These are phyloP conservation scores for Didymodactylos carnosus DNA, from an alignment of 2,888 invertebrate species.

Conservation along the genomic window DNA sequence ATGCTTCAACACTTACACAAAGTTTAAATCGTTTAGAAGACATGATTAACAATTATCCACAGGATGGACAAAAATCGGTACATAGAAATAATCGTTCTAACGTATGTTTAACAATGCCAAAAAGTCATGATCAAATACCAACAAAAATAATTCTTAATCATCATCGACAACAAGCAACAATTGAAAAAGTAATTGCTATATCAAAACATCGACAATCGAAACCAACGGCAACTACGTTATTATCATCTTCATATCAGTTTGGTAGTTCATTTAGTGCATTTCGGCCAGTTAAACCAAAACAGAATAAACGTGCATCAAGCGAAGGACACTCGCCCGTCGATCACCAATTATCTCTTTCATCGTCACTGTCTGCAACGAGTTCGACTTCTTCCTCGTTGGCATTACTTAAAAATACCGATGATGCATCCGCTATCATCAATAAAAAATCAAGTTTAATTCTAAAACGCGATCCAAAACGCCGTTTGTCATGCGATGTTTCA, in stretches of 20 bases:
- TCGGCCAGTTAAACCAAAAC: background rate
- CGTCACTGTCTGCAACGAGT: background rate
- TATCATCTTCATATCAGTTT: background rate
- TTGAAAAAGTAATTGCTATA: no score
- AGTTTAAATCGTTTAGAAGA: no score
- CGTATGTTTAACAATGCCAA: no score
- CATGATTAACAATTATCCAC: no score
- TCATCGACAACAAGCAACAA: background rate
- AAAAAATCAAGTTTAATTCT: background rate
- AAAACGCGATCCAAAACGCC: no score
- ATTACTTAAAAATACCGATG: background rate
- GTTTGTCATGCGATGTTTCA: background rate
- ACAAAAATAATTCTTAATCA: background rate
- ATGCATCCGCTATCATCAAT: no score
- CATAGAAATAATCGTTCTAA: no score
- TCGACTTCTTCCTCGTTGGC: no score
- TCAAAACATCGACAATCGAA: no score
- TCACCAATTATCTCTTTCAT: background rate
- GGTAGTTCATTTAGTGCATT: background rate
- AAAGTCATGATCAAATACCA: background rate
- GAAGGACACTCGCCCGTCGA: background rate
- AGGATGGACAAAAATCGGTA: no score
- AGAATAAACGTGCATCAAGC: background rate
- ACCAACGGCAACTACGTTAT: no score
- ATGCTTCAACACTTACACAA: no score